Base-by-base conservation (phyloP, 2,888 invertebrate genomes). In the Steinernema hermaphroditum region DNA sequence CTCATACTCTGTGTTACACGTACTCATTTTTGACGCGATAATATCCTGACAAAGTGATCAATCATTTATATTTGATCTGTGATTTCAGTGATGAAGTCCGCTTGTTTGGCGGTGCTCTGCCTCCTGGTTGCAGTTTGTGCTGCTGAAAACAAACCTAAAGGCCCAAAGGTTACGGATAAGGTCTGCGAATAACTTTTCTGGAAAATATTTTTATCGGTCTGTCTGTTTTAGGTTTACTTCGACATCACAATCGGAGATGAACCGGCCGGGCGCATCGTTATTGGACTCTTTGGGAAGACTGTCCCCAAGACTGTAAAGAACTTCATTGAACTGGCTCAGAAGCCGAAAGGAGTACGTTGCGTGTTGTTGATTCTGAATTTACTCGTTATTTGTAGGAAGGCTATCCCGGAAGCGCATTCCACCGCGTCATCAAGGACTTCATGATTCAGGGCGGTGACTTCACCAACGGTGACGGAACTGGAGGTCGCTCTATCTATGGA, bases 261-360 rank as follows among this genome's bases (percentile, higher is more conserved):
- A 87, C 89, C 90, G 14, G 87, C 91, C 16, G 95, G 94, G 0
- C 89, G 92, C 77, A 91, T 96, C 72, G 91, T 92, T 0, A 91
- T 95, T 78, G 95, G 94, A 0, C 89, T 96, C n/a, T 94, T 94
- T 89, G 94, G 94, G 0, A 91, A 94, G 77, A 88, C 91, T 70
- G 80, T 80, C 0, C 95, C 95, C 0, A 93, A 91, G 87, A 92
- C 95, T 0, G 93, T 92, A 0, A 90, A 91, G 82, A 96, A 96
- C 87, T 96, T 96, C 86, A 90, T 92, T 78, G 90, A 91, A 22
- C 90, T 96, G 22, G 92, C 93, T 19, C 90, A 91, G 27, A 90
- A 80, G 41, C 81, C 82, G 22, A 80, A 83, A 75, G 83, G 81
- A 1, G 78, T 77, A 70, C 44, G 70, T 62, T 43, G 14, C 9